Conservation (phyloP, 2,888 invertebrate genomes). For the Mechanitis mazaeus region DNA sequence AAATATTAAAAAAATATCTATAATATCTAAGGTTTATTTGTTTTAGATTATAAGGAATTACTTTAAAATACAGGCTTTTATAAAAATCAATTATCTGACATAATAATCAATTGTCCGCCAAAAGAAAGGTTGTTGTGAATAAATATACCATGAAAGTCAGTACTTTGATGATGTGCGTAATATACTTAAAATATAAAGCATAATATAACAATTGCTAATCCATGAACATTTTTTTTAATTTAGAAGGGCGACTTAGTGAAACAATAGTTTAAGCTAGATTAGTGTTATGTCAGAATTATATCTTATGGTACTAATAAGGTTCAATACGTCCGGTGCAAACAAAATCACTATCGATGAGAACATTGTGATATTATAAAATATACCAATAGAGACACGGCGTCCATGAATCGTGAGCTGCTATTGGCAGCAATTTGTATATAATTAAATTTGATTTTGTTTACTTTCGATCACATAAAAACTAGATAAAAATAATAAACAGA, state of each 20-base stretch:
- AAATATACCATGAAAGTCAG: conserved; percentile 3
- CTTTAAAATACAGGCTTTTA: conserved; percentile 27
- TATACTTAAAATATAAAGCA: not conserved
- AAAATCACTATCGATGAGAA: conserved; percentile 3
- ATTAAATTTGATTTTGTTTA: not conserved
- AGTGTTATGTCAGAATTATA: conserved; percentile 1
- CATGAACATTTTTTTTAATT: not conserved
- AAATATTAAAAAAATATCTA: conserved; percentile 43
- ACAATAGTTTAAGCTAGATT: conserved; percentile 2
- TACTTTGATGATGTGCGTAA: conserved; percentile 7
- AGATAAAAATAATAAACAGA: not conserved
- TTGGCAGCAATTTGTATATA: not conserved
- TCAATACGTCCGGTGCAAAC: conserved; percentile 4
- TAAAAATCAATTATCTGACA: conserved; percentile 26
- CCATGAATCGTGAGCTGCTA: conserved; percentile 3
- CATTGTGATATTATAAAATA: conserved; percentile 6
- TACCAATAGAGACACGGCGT: not conserved
- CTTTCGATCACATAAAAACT: conserved; percentile 2
- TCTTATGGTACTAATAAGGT: conserved; percentile 5
- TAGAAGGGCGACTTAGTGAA: not conserved
- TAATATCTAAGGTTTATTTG: conserved; percentile 37
- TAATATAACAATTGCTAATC: conserved; percentile 3
- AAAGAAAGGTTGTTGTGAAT: conserved; percentile 18
- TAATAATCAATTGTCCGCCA: conserved; percentile 31
- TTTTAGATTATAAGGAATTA: conserved; percentile 34